Evolutionary conservation across 1,140 invertebrate genomes (phyloP), one percentile per base, ranked within the genome.

Genomic region (Varroa destructor): DNA sequence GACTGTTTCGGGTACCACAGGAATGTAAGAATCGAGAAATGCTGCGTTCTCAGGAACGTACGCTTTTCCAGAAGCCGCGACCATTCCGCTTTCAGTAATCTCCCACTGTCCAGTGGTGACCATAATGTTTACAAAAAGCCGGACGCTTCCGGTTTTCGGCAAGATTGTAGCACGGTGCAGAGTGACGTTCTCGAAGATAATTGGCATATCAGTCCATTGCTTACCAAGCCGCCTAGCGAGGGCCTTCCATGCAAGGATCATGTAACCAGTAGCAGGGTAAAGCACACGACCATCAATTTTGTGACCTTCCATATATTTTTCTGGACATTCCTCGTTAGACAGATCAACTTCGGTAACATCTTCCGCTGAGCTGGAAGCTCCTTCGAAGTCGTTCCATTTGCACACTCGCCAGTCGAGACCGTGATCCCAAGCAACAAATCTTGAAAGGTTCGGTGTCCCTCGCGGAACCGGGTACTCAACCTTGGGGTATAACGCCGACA

Each of bases 61-160:
- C 75, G 85, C 78, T 46, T 81, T 82, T n/a, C 91, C 91, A 0
- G 86, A 86, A 0, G 91, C 90, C 14, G 86, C 87, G 8, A 93
- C 81, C 37, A 86, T 84, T n/a, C 88, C 90, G 75, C 87, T 86
- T 81, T 97, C 93, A 74, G 87, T 87, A 43, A 98, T 87, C 78
- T 96, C 91, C 83, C 97, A 97, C 57, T 89, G 85, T 12, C 91
- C 91, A 51, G 85, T 88, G 40, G 87, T 88, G 75, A 89, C 86
- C 74, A 93, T 88, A 58, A 97, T 87, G 76, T 88, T 91, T 1
- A 96, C 84, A 46, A 36, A 6, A 8, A 73, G 71, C 6, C 25
- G 14, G 37, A 61, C 74, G 6, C 56, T 74, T 80, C 79, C 81
- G 71, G 78, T 76, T 61, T 79, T 76, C 25, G 79, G 79, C 40